These are phyloP conservation scores for Cryptophagus acutangulus DNA, from an alignment of 2,888 invertebrate genomes.

Conservation along the genomic window DNA sequence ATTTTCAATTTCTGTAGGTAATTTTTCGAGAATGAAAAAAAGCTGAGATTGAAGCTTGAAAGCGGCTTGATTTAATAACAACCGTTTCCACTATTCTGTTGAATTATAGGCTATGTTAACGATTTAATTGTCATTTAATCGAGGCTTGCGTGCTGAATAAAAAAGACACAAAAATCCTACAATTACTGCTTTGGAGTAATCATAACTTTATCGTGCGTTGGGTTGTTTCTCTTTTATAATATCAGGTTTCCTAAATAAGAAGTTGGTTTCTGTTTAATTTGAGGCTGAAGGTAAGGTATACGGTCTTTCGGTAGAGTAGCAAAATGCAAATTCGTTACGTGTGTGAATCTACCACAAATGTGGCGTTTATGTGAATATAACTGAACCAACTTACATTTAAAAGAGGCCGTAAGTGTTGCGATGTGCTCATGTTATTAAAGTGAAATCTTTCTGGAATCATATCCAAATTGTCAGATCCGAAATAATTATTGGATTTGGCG, in stretches of 20 bases:
- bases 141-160: conserved; percentile 26
- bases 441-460: conserved; percentile 7
- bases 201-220: conserved; percentile 1
- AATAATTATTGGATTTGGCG: not conserved
- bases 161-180: conserved; percentile 6
- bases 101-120: conserved; percentile 36
- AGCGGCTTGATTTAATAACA: conserved; percentile 20
- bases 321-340: too few species aligned
- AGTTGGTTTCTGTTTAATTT: too few species aligned
- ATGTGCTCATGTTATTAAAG: conserved; percentile 28
- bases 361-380: too few species aligned
- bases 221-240: not conserved
- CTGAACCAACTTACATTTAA: conserved; percentile 34
- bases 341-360: too few species aligned
- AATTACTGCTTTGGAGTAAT: conserved; percentile 6
- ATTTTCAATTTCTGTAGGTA: conserved; percentile 14
- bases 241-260: too few species aligned
- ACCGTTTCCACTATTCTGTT: conserved; percentile 24
- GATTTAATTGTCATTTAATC: conserved; percentile 42
- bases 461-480: not conserved
- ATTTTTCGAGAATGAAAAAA: conserved; percentile 7
- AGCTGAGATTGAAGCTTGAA: conserved; percentile 16
- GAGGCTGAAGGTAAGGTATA: too few species aligned
- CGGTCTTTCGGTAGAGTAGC: too few species aligned
- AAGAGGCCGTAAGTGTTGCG: conserved; percentile 32